Percentiles rank a stretch among this genome's conserved stretches.
These are phyloP conservation scores for Drosophila bipectinata DNA, from an alignment of 1,140 invertebrate species.

Conservation along the genomic window DNA sequence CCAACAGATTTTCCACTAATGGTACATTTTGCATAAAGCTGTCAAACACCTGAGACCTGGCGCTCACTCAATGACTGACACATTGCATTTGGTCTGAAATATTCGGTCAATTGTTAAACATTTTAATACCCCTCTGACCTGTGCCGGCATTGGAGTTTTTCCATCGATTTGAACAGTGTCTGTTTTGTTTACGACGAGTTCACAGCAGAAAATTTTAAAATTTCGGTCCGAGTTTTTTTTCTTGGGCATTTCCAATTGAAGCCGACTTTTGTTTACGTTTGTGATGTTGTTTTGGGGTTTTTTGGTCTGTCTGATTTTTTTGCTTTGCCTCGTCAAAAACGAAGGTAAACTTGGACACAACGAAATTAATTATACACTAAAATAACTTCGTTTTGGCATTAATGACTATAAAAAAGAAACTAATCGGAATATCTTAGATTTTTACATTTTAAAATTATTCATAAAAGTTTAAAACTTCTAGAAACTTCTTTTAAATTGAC, in stretches of 20 bases:
- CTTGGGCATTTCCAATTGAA: constrained; percentile 57
- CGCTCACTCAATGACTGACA: constrained; percentile 38
- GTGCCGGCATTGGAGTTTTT: constrained; percentile 44
- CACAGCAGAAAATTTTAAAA: constrained; percentile 39
- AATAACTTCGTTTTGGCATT: background rate
- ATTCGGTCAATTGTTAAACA: constrained; percentile 40
- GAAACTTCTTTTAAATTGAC: background rate
- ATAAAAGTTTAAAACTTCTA: too few relatives aligned
- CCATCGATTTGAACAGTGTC: constrained; percentile 30
- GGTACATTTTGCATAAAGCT: constrained; percentile 42
- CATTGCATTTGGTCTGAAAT: constrained; percentile 17
- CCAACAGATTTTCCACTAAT: constrained; percentile 46
- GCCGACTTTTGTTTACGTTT: constrained; percentile 55
- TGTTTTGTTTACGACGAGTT: constrained; percentile 57
- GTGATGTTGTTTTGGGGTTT: constrained; percentile 21
- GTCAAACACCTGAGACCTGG: constrained; percentile 32
- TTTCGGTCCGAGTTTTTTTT: constrained; percentile 24
- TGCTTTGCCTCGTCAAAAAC: constrained; percentile 17
- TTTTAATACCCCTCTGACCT: constrained; percentile 24
- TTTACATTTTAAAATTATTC: too few relatives aligned
- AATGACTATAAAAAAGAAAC: too few relatives aligned
- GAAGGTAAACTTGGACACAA: background rate
- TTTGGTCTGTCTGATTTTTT: constrained; percentile 16
- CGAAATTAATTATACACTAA: constrained; percentile 14
- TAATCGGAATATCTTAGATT: too few relatives aligned